Conservation (phyloP, 2,888 invertebrate genomes). For the Atethmia centrago region DNA sequence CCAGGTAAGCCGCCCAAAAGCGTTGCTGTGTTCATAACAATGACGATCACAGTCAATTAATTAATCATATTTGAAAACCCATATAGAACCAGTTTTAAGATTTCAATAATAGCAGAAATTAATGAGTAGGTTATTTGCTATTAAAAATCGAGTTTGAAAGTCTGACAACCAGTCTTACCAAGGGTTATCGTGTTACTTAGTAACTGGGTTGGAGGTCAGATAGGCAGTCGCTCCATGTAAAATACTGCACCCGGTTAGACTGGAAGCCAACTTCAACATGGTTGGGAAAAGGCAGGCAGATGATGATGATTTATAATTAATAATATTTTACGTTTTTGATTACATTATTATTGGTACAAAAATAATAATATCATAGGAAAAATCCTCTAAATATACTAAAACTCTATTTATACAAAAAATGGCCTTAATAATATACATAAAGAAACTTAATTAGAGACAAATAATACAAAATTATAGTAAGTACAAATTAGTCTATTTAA, state of each 20-base stretch:
- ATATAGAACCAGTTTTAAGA: background rate
- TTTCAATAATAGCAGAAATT: background rate
- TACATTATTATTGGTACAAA: conserved; percentile 16
- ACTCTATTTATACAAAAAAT: conserved; percentile 10
- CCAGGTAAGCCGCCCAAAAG: too few species aligned
- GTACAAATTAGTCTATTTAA: background rate
- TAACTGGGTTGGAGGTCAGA: too few species aligned
- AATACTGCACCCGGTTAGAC: too few species aligned
- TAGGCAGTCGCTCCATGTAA: too few species aligned
- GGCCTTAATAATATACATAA: conserved; percentile 2
- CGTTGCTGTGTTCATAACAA: too few species aligned
- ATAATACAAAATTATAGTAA: conserved; percentile 5
- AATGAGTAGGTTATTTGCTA: background rate
- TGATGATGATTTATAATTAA: background rate
- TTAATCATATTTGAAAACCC: background rate
- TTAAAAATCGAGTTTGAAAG: background rate
- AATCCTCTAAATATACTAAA: background rate
- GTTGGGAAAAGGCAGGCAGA: too few species aligned
- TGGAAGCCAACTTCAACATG: too few species aligned
- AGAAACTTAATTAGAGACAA: background rate
- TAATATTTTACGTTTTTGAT: background rate
- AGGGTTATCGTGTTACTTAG: too few species aligned
- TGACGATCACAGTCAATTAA: background rate
- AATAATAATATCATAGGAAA: conserved; percentile 20
- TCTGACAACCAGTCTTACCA: background rate